Conservation (phyloP, 2,888 invertebrate species). For the Lymantria dispar region DNA sequence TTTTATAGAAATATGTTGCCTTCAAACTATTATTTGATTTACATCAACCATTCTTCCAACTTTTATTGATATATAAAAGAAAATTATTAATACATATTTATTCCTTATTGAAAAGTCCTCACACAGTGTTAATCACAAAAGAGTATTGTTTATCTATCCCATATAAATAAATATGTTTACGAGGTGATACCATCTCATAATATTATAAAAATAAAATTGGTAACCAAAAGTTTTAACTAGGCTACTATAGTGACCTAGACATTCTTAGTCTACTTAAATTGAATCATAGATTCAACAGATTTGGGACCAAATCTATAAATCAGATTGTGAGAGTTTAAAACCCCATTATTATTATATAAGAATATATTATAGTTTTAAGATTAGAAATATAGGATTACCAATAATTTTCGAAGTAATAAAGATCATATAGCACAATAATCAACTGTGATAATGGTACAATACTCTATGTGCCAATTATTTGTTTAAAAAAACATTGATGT, state of each 20-base stretch:
- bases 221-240: conserved; percentile 11
- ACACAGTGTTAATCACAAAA: too few relatives aligned
- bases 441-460: conserved; percentile 66
- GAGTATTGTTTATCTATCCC: too few relatives aligned
- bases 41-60: too few relatives aligned
- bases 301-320: conserved; percentile 49
- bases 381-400: conserved; percentile 22
- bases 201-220: conserved; percentile 7
- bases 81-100: too few relatives aligned
- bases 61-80: too few relatives aligned
- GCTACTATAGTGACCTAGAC: conserved; percentile 19
- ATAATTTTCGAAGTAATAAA: conserved; percentile 44
- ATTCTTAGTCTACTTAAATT: conserved; percentile 20
- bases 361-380: conserved; percentile 24
- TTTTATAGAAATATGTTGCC: too few relatives aligned
- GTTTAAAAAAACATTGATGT: not conserved
- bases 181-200: too few relatives aligned
- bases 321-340: conserved; percentile 15
- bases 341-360: conserved; percentile 12
- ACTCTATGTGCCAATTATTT: conserved; percentile 62
- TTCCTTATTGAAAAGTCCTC: too few relatives aligned
- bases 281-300: conserved; percentile 56
- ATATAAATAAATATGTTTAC: too few relatives aligned
- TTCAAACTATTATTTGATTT: too few relatives aligned
- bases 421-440: conserved; percentile 57